phyloP scores from a whole-genome alignment of 2,888 invertebrate genomes.

The Ornithoptera alexandrae region DNA sequence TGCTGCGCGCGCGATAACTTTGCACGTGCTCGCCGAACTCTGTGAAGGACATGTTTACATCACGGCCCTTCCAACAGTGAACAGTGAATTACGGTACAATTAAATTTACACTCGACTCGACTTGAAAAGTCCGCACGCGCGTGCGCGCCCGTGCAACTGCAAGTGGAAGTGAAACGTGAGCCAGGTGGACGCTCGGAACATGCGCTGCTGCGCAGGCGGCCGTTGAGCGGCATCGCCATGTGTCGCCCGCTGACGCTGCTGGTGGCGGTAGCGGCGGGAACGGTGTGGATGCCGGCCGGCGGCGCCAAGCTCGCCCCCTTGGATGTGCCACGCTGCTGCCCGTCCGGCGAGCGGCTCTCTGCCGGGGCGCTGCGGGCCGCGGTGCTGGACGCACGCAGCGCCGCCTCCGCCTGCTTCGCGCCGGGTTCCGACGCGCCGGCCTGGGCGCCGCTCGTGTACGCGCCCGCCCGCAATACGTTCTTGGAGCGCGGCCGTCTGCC shows the following conservation, averaged over 20 bases:
- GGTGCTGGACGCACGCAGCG: slow-evolving; percentile 76
- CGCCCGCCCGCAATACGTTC: slow-evolving; percentile 65
- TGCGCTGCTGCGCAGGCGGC: slow-evolving; percentile 35
- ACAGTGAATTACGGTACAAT: slow-evolving; percentile 23
- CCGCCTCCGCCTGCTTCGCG: slow-evolving; percentile 50
- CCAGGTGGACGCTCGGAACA: slow-evolving; percentile 12
- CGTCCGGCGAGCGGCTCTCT: slow-evolving; percentile 43
- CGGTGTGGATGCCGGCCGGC: slow-evolving; percentile 37
- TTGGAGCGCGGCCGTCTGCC: slow-evolving; percentile 67
- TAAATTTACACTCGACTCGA: slow-evolving; percentile 7
- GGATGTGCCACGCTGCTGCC: slow-evolving; percentile 57
- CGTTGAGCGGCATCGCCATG: slow-evolving; percentile 46
- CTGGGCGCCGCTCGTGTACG: slow-evolving; percentile 82
- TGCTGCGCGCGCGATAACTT: slow-evolving; percentile 12
- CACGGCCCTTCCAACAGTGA: slow-evolving; percentile 18
- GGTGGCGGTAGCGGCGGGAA: slow-evolving; percentile 30
- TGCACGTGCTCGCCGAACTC: slow-evolving; percentile 52
- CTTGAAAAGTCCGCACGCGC: slow-evolving; percentile 14
- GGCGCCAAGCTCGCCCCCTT: slow-evolving; percentile 50
- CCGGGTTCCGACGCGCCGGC: slow-evolving; percentile 43
- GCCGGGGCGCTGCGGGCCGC: slow-evolving; percentile 65
- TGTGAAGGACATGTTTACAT: slow-evolving; percentile 38
- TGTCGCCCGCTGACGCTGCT: slow-evolving; percentile 32
- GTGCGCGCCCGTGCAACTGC: background rate
- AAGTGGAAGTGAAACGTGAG: background rate